Percentiles rank a stretch among this genome's conserved stretches.
Evolutionary conservation across 1,140 invertebrate species (phyloP).

Genomic region (Onthophagus taurus): DNA sequence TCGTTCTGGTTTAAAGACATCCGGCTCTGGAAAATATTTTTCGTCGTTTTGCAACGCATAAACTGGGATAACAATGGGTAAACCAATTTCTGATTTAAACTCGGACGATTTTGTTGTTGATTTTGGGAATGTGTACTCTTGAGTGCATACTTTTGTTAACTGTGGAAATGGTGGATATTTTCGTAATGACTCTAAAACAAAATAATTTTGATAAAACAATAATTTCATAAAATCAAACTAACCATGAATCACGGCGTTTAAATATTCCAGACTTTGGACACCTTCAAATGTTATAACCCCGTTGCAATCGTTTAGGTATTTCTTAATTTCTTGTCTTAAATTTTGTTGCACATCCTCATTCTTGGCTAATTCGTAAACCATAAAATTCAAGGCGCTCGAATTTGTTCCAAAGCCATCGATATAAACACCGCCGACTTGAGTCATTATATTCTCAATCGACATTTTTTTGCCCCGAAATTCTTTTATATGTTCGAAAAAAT

Average conservation of each 20-base stretch:
- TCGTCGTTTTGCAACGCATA: slow-evolving; percentile 32
- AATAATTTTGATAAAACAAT: neutral
- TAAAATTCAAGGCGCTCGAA: slow-evolving; percentile 17
- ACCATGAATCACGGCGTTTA: slow-evolving; percentile 41
- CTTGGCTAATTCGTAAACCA: slow-evolving; percentile 48
- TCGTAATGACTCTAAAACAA: slow-evolving; percentile 21
- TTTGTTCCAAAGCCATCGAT: slow-evolving; percentile 51
- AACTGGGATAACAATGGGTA: slow-evolving; percentile 23
- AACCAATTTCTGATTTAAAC: slow-evolving; percentile 24
- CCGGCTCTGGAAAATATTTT: slow-evolving; percentile 44
- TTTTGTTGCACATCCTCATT: slow-evolving; percentile 56
- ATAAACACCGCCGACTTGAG: slow-evolving; percentile 47
- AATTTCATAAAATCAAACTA: neutral
- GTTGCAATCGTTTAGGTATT: slow-evolving; percentile 24
- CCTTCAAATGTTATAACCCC: slow-evolving; percentile 38
- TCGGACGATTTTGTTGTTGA: neutral
- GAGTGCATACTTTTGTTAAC: slow-evolving; percentile 27
- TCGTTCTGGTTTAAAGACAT: slow-evolving; percentile 48
- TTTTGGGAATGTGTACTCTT: slow-evolving; percentile 24
- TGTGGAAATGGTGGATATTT: slow-evolving; percentile 30
- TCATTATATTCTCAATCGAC: slow-evolving; percentile 50
- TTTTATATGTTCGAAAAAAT: slow-evolving; percentile 29
- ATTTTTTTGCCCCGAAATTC: slow-evolving; percentile 34
- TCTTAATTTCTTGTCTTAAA: slow-evolving; percentile 52
- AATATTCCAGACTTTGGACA: slow-evolving; percentile 38